These are phyloP conservation scores for Orientallactaga bullata DNA, from an alignment of 2,113 vertebrate species.

Conservation along the genomic window DNA sequence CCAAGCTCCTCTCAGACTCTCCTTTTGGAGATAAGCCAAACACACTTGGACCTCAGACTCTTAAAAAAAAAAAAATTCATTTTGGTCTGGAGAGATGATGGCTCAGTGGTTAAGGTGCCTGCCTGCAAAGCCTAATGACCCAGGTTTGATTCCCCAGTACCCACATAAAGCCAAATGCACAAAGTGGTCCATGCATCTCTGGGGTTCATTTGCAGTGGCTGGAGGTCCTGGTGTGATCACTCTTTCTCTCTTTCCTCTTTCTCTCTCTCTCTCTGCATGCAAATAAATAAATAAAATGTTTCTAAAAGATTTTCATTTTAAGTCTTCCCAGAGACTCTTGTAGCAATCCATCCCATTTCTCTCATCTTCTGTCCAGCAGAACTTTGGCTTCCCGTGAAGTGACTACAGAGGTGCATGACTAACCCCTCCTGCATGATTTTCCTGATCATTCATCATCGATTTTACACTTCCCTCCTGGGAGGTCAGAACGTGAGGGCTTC, in stretches of 20 bases:
- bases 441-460: fast-evolving
- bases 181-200: no score
- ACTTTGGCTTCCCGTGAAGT: not conserved
- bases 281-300: no score
- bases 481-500: not conserved
- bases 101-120: no score
- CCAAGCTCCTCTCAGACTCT: not conserved
- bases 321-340: not conserved
- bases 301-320: not conserved
- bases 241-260: no score
- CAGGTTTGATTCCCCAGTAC: not conserved
- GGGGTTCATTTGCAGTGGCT: no score
- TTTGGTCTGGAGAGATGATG: no score
- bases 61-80: no score
- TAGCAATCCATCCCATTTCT: not conserved
- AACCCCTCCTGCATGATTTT: not conserved
- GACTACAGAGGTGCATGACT: not conserved
- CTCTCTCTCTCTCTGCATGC: no score
- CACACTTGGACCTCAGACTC: fast-evolving
- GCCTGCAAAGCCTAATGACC: no score
- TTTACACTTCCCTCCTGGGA: not conserved
- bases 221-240: no score
- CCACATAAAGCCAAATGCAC: no score
- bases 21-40: not conserved
- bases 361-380: not conserved